Percentiles rank a stretch among this genome's conserved stretches.
phyloP scores from a whole-genome alignment of 2,113 vertebrate species.

The Cyphomyrus discorhynchus region DNA sequence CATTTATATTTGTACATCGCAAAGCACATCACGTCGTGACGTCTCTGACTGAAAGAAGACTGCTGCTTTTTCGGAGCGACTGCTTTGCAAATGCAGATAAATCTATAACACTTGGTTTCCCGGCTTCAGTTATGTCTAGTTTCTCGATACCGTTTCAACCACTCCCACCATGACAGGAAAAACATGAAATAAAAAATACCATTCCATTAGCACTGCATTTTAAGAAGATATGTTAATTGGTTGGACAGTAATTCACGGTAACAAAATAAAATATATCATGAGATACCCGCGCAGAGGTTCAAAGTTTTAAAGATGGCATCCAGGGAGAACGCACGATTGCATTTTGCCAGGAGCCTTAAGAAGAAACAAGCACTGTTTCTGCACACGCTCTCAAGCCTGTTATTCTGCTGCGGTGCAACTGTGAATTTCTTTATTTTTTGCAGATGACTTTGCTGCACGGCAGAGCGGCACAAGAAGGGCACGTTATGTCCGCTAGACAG shows the following conservation, averaged over 20 bases:
- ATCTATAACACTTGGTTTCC: neutral
- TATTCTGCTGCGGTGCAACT: neutral
- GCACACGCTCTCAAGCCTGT: neutral
- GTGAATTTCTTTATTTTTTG: neutral
- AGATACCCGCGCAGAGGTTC: neutral
- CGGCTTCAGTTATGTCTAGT: neutral
- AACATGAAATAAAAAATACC: neutral
- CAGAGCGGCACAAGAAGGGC: neutral
- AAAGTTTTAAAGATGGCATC: neutral
- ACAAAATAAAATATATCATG: neutral
- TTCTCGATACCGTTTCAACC: neutral
- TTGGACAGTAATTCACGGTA: neutral
- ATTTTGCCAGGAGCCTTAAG: neutral
- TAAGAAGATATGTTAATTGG: neutral
- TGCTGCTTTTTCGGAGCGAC: neutral
- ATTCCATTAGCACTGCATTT: neutral
- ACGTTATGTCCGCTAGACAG: neutral
- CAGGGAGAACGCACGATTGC: neutral
- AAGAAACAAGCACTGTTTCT: neutral
- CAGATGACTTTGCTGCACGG: neutral
- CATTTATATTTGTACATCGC: conserved; percentile 44
- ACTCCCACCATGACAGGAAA: neutral
- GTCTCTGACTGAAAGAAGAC: conserved; percentile 37
- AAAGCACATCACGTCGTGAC: conserved; percentile 36
- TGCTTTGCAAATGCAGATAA: conserved; percentile 4